These are phyloP conservation scores for Catocala nupta DNA, from an alignment of 2,888 invertebrate species.

Conservation along the genomic window DNA sequence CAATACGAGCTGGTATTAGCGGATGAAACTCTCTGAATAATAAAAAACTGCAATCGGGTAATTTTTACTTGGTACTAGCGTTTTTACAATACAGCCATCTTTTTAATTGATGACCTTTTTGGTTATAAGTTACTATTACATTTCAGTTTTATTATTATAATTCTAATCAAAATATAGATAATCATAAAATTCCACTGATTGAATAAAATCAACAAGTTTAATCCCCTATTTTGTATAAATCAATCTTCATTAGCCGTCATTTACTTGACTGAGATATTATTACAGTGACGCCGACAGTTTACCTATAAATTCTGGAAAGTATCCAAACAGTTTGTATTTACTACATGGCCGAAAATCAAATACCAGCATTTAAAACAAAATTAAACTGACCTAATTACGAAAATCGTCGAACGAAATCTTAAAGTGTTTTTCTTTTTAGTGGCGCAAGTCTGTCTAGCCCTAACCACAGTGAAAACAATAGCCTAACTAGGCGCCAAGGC, in stretches of 20 bases:
- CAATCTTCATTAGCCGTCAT: constrained; percentile 8
- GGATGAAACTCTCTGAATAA: constrained; percentile 48
- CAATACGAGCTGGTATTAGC: constrained; percentile 54
- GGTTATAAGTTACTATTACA: neutral
- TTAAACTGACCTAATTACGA: constrained; percentile 47
- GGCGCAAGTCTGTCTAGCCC: constrained; percentile 58
- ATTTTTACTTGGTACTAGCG: constrained; percentile 37
- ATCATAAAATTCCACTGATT: neutral
- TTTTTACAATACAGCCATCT: constrained; percentile 2
- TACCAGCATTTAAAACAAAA: constrained; percentile 31
- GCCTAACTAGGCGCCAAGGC: constrained; percentile 66
- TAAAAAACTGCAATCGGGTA: constrained; percentile 48
- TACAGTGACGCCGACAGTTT: constrained; percentile 17
- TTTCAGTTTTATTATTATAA: neutral
- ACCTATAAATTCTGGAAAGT: constrained; percentile 36
- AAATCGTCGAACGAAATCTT: constrained; percentile 30
- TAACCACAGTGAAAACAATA: constrained; percentile 69
- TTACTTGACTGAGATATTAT: constrained; percentile 12
- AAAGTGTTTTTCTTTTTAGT: constrained; percentile 53
- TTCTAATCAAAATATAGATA: constrained; percentile 1
- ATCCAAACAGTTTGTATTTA: constrained; percentile 37
- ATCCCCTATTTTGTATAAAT: too few species aligned
- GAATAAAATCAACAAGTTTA: neutral
- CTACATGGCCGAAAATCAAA: constrained; percentile 28
- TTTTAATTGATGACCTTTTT: too few species aligned